phyloP scores from a whole-genome alignment of 2,113 vertebrate genomes.

The Cathartes aura region DNA sequence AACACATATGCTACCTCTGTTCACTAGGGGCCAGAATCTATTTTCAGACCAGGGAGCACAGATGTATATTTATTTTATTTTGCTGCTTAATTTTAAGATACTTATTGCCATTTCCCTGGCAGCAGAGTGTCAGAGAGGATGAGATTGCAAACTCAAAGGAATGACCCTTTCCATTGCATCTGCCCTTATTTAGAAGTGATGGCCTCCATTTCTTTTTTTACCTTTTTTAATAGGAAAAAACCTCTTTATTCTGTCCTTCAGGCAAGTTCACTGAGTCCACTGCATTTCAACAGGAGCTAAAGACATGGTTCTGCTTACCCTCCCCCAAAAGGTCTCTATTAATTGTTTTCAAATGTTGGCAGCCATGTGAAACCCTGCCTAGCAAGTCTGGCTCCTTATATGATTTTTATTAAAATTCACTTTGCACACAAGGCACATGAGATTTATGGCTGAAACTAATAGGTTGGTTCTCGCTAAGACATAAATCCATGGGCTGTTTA shows the following conservation, averaged over 20 bases:
- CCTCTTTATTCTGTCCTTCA: conserved; percentile 49
- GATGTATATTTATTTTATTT: conserved; percentile 38
- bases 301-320: conserved; percentile 52
- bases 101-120: conserved; percentile 10
- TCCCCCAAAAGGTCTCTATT: conserved; percentile 69
- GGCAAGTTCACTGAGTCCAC: conserved; percentile 70
- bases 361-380: conserved; percentile 74
- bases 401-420: conserved; percentile 84
- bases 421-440: conserved; percentile 73
- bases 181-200: conserved; percentile 42
- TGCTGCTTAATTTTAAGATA: conserved; percentile 23
- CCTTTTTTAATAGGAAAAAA: not conserved
- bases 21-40: not conserved
- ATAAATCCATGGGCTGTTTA: conserved; percentile 76
- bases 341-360: conserved; percentile 81
- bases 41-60: not conserved
- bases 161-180: not conserved
- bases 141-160: not conserved
- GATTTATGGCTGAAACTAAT: conserved; percentile 80
- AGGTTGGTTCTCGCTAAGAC: conserved; percentile 79
- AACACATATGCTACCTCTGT: not conserved
- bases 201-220: not conserved
- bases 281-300: conserved; percentile 72
- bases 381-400: conserved; percentile 74
- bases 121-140: not conserved